Conservation (phyloP, 2,113 vertebrate genomes). For the Bubo blakistoni region DNA sequence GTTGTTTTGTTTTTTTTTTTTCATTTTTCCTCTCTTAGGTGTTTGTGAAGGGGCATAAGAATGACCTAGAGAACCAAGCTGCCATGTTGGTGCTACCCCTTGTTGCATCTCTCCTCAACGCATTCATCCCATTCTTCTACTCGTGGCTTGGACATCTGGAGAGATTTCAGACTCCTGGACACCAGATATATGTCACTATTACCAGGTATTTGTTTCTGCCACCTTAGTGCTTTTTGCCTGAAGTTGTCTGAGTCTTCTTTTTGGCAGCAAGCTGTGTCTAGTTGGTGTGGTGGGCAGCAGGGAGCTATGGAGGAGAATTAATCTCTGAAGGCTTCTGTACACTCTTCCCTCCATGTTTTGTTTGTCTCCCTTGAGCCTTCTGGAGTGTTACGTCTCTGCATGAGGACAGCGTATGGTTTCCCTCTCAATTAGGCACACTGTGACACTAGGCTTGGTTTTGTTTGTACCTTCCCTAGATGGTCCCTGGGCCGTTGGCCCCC, state of each 20-base stretch:
- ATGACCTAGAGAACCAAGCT: constrained; percentile 67
- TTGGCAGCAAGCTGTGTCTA: not conserved
- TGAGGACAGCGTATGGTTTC: not conserved
- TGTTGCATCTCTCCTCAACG: constrained; percentile 83
- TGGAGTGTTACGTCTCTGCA: not conserved
- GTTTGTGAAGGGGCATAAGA: constrained; percentile 15
- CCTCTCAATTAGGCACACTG: not conserved
- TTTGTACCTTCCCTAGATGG: not conserved
- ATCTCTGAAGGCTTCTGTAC: not conserved
- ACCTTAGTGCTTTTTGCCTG: not conserved
- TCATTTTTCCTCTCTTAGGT: not conserved
- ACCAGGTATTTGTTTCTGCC: constrained; percentile 73
- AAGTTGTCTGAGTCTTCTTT: not conserved
- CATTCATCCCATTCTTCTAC: constrained; percentile 82
- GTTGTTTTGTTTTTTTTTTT: not conserved
- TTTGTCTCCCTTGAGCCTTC: not conserved
- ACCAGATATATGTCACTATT: constrained; percentile 81
- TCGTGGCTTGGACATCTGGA: constrained; percentile 85
- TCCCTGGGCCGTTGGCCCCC: not conserved
- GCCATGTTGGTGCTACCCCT: constrained; percentile 85
- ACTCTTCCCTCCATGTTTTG: not conserved
- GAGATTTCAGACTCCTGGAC: constrained; percentile 78
- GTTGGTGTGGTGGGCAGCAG: not conserved
- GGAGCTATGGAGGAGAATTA: not conserved
- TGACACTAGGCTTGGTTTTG: not conserved